These are phyloP conservation scores for Sterna hirundo DNA, from an alignment of 2,113 vertebrate species.

Conservation along the genomic window DNA sequence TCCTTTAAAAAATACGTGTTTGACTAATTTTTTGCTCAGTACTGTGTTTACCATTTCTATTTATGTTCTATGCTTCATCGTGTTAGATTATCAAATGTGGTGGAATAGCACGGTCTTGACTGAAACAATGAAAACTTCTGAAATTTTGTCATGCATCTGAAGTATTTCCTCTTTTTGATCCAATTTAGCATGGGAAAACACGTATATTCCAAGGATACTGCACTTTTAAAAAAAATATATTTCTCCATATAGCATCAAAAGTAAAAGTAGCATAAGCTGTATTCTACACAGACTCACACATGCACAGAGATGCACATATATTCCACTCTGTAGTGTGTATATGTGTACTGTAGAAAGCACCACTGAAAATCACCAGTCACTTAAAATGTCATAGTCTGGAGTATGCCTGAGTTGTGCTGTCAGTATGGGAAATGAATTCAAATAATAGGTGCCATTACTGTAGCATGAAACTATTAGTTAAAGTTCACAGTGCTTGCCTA, in stretches of 20 bases:
- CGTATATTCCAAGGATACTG: not conserved
- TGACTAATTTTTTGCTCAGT: not conserved
- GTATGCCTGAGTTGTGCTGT: conserved; percentile 42
- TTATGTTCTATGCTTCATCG: not conserved
- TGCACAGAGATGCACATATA: not conserved
- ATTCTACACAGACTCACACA: not conserved
- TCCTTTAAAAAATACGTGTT: not conserved
- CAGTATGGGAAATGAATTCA: conserved; percentile 49
- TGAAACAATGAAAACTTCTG: not conserved
- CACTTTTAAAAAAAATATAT: not conserved
- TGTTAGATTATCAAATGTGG: not conserved
- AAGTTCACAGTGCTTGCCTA: conserved; percentile 61
- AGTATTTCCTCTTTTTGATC: not conserved
- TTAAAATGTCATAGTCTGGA: conserved; percentile 49
- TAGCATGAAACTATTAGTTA: conserved; percentile 55
- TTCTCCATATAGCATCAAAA: not conserved
- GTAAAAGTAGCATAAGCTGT: not conserved
- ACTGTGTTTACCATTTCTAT: not conserved
- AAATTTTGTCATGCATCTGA: not conserved
- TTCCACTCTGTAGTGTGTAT: not conserved
- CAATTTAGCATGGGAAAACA: not conserved
- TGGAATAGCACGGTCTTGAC: not conserved
- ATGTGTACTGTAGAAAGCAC: conserved; percentile 1
- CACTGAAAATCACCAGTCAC: conserved; percentile 43
- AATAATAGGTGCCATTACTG: conserved; percentile 56